Conservation (phyloP, 2,888 invertebrate genomes). For the Lycaena phlaeas region DNA sequence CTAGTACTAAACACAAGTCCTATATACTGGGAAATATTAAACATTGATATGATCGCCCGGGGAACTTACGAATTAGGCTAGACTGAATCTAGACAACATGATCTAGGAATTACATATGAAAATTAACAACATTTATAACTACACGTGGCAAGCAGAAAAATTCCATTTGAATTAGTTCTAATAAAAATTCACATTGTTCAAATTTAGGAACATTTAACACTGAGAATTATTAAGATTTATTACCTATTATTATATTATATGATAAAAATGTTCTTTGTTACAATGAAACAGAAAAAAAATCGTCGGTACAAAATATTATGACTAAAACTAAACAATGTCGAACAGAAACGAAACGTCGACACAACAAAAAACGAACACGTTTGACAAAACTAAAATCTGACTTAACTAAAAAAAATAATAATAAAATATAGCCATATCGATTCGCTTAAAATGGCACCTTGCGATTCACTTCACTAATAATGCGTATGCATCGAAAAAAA, state of each 20-base stretch:
- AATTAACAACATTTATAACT: conserved; percentile 31
- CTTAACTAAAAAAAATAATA: conserved; percentile 44
- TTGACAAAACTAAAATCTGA: conserved; percentile 45
- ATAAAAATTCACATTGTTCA: conserved; percentile 55
- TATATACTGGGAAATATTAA: conserved; percentile 12
- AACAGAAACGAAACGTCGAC: conserved; percentile 27
- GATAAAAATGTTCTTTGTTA: conserved; percentile 43
- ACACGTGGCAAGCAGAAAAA: conserved; percentile 60
- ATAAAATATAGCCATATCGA: conserved; percentile 57
- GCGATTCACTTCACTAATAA: conserved; percentile 59
- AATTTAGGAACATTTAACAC: conserved; percentile 72
- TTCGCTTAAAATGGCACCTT: conserved; percentile 60
- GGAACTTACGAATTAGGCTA: conserved; percentile 1
- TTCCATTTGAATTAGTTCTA: conserved; percentile 29
- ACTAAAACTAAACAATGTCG: conserved; percentile 18
- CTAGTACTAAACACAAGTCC: conserved; percentile 9
- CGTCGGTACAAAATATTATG: conserved; percentile 25
- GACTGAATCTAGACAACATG: conserved; percentile 26
- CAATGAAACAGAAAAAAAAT: conserved; percentile 19
- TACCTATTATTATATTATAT: conserved; percentile 47
- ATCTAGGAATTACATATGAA: conserved; percentile 18
- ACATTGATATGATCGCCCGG: conserved; percentile 18
- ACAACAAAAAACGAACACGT: conserved; percentile 53
- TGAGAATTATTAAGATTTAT: conserved; percentile 62
- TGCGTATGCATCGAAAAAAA: conserved; percentile 34